Evolutionary conservation across 2,797 vertebrate species (phyloP).

Genomic region (Cygnus olor): DNA sequence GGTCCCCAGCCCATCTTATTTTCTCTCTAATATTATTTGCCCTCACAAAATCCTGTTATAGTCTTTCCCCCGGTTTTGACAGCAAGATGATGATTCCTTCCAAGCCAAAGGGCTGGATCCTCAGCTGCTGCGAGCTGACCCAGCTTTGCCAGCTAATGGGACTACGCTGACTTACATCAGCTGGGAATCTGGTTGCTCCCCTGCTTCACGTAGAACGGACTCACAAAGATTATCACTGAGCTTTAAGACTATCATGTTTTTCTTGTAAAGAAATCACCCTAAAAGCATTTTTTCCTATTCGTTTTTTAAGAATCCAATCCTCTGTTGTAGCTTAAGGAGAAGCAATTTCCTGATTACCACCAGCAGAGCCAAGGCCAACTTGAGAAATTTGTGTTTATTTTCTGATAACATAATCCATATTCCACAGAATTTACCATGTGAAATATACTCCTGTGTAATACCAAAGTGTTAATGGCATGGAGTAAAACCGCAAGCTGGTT

Average conservation of each 20-base stretch:
- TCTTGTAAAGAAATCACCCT: constrained; percentile 75
- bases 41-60: constrained; percentile 52
- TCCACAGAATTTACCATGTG: constrained; percentile 64
- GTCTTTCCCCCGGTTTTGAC: constrained; percentile 50
- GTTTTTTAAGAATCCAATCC: constrained; percentile 77
- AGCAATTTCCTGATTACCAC: constrained; percentile 73
- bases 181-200: neutral
- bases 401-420: constrained; percentile 75
- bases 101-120: constrained; percentile 6
- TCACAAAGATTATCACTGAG: constrained; percentile 44
- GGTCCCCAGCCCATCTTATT: neutral
- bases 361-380: constrained; percentile 61
- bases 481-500: constrained; percentile 73
- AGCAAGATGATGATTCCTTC: constrained; percentile 33
- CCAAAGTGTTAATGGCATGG: constrained; percentile 71
- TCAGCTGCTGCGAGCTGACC: constrained; percentile 17
- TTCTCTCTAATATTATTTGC: constrained; percentile 54
- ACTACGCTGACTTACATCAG: constrained; percentile 24
- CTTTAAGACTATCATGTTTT: constrained; percentile 68
- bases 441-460: constrained; percentile 65
- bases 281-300: constrained; percentile 77
- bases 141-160: constrained; percentile 18
- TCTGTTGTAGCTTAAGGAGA: constrained; percentile 76
- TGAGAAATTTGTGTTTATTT: constrained; percentile 75
- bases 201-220: neutral